Conservation (phyloP, 1,140 invertebrate species). For the Pseudomyrmex dendroicus region DNA sequence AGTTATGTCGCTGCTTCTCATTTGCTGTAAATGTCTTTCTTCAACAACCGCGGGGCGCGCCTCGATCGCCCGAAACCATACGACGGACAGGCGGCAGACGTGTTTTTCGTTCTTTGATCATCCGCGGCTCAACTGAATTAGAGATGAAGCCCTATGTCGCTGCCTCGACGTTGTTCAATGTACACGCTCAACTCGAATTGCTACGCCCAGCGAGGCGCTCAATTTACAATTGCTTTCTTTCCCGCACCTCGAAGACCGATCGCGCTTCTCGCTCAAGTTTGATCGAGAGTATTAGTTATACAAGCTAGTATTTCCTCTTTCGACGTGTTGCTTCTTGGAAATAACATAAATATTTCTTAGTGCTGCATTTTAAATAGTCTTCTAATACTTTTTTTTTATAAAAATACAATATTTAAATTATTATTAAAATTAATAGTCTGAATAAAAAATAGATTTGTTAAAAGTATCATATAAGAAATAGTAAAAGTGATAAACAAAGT, state of each 20-base stretch:
- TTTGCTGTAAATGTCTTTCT: conserved; percentile 21
- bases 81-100: conserved; percentile 6
- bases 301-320: neutral
- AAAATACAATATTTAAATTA: neutral
- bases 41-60: neutral
- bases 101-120: conserved; percentile 70
- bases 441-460: neutral
- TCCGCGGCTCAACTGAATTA: conserved; percentile 66
- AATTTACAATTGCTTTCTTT: conserved; percentile 31
- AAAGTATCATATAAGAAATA: neutral
- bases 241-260: neutral
- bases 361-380: no score
- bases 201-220: neutral
- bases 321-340: neutral
- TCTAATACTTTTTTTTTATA: neutral
- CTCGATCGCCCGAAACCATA: conserved; percentile 57
- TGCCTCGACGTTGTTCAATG: neutral
- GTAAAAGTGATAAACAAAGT: no score
- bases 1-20: neutral
- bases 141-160: conserved; percentile 38
- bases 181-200: conserved; percentile 19
- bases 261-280: neutral
- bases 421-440: neutral
- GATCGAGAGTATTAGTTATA: conserved; percentile 13
- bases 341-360: neutral